Evolutionary conservation across 2,797 vertebrate species (phyloP).

Genomic region (Alca torda): DNA sequence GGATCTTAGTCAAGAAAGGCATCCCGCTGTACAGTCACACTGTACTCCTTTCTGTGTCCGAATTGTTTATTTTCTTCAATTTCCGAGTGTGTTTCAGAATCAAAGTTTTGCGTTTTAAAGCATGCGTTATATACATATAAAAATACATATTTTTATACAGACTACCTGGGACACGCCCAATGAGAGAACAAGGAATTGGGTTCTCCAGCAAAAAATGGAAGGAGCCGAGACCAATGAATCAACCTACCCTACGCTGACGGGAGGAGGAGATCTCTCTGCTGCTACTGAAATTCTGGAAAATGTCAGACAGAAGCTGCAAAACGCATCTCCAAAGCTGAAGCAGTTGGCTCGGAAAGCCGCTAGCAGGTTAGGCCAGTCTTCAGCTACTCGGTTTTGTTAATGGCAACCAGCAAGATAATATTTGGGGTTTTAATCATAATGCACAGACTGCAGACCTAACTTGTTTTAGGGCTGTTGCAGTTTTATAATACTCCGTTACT

Average conservation of each 20-base stretch:
- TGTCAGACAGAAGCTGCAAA: slow-evolving; percentile 82
- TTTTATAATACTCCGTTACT: neutral
- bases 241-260: slow-evolving; percentile 23
- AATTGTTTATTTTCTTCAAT: neutral
- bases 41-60: neutral
- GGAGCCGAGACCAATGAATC: slow-evolving; percentile 63
- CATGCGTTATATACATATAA: neutral
- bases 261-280: slow-evolving; percentile 39
- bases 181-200: slow-evolving; percentile 85
- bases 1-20: neutral
- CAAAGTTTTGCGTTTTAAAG: neutral
- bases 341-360: slow-evolving; percentile 78
- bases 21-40: neutral
- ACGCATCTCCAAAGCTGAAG: slow-evolving; percentile 80
- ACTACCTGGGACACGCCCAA: slow-evolving; percentile 62
- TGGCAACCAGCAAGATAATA: neutral
- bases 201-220: slow-evolving; percentile 84
- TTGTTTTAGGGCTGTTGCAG: neutral
- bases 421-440: neutral
- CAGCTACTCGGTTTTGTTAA: neutral
- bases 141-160: neutral
- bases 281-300: slow-evolving; percentile 77
- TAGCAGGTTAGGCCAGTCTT: slow-evolving; percentile 76
- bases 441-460: neutral
- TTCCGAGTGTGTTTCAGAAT: neutral